phyloP scores from a whole-genome alignment of 2,888 invertebrate genomes.

The Epinotia nisella region DNA sequence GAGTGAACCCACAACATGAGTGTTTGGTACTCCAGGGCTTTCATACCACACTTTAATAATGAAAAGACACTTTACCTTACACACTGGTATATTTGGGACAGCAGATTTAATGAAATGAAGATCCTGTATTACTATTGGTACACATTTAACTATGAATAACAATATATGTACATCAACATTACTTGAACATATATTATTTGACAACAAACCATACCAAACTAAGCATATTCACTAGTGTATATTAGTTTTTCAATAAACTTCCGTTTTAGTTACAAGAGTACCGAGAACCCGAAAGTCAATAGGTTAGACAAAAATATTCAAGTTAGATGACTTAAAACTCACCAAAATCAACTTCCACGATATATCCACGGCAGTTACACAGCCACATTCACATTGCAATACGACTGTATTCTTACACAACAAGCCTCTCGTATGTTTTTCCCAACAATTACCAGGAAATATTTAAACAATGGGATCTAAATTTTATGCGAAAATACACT shows the following conservation, averaged over 20 bases:
- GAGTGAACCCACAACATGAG: background rate
- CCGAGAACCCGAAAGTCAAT: background rate
- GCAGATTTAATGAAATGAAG: no score
- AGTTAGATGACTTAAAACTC: constrained; percentile 24
- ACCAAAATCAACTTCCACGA: constrained; percentile 53
- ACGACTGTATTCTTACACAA: constrained; percentile 64
- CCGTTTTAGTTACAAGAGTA: background rate
- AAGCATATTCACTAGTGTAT: background rate
- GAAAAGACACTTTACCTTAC: no score
- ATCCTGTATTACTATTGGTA: background rate
- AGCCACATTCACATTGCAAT: constrained; percentile 60
- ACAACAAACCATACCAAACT: background rate
- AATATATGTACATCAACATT: background rate
- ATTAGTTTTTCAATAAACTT: background rate
- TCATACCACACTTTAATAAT: no score
- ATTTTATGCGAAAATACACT: constrained; percentile 82
- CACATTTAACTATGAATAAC: background rate
- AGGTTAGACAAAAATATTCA: constrained; percentile 5
- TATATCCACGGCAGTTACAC: constrained; percentile 38
- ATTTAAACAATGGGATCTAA: constrained; percentile 81
- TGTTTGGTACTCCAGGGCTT: background rate
- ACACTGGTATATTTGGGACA: no score
- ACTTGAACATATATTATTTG: background rate
- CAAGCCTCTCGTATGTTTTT: constrained; percentile 64
- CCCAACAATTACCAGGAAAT: constrained; percentile 75